A percentile compares a stretch with the other conserved stretches of the same genome.
phyloP scores from a whole-genome alignment of 2,888 invertebrate genomes.

The Zele albiditarsus region DNA sequence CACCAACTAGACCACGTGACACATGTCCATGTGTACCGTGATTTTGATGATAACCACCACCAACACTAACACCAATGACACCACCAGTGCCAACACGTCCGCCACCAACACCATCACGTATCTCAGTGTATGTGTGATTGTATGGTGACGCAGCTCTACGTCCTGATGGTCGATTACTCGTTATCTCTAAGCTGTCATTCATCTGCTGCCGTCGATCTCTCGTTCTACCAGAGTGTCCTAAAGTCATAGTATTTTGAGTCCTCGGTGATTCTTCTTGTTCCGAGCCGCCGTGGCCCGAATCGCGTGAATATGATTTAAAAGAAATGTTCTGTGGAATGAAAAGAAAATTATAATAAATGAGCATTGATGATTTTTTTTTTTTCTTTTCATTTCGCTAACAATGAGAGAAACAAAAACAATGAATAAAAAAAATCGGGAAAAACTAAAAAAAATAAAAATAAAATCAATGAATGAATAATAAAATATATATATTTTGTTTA shows the following conservation, averaged over 20 bases:
- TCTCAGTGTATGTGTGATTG: slow-evolving; percentile 87
- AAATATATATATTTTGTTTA: background rate
- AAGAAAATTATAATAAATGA: slow-evolving; percentile 14
- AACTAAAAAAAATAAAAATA: no score
- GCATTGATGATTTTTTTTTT: background rate
- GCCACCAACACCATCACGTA: slow-evolving; percentile 73
- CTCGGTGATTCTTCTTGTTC: slow-evolving; percentile 81
- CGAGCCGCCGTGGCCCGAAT: slow-evolving; percentile 79
- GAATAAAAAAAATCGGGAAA: background rate
- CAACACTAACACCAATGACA: slow-evolving; percentile 1
- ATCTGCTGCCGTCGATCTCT: slow-evolving; percentile 53
- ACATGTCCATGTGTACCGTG: slow-evolving; percentile 75
- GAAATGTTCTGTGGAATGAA: slow-evolving; percentile 82
- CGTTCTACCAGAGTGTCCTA: slow-evolving; percentile 66
- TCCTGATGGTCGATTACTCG: slow-evolving; percentile 72
- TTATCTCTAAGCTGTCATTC: slow-evolving; percentile 71
- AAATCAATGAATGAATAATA: background rate
- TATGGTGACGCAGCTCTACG: slow-evolving; percentile 75
- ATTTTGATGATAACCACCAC: slow-evolving; percentile 54
- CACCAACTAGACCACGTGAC: slow-evolving; percentile 61
- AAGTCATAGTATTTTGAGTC: slow-evolving; percentile 74
- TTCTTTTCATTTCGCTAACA: background rate
- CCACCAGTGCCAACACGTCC: slow-evolving; percentile 67
- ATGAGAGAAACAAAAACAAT: background rate
- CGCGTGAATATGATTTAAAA: slow-evolving; percentile 84